Evolutionary conservation across 2,113 vertebrate genomes (phyloP), one percentile per base, ranked within the genome.

Genomic region (Larimichthys polyactis): DNA sequence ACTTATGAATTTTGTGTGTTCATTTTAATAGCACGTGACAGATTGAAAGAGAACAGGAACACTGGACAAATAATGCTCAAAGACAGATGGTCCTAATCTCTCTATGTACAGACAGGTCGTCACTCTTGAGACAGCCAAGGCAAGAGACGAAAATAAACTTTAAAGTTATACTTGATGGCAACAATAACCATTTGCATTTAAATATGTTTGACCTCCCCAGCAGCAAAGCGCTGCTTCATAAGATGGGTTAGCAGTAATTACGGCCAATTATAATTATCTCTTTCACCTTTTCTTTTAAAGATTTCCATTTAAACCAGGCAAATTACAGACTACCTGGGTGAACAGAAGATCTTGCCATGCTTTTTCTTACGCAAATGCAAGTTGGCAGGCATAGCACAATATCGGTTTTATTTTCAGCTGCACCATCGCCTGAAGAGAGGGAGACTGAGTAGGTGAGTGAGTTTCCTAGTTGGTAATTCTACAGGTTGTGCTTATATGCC

Each of bases 131-230:
- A 71, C 60, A 68, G 76, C 73, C 40, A 20, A 75, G 75, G 79
- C 74, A 60, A 87, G 78, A 88, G 71, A 78, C 22, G 52, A 85
- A 90, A 87, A 89, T 85, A 85, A 74, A 91, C 36, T 71, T 66
- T 49, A 89, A 88, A 89, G 72, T 87, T 76, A 75, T 52, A 79
- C 76, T 85, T 67, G 81, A 72, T 66, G 70, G 67, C 81, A 70
- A 60, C 19, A 14, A 4, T 32, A 1, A 10, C 54, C 63, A 94
- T 94, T 93, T 94, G 92, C 90, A 94, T 94, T 94, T 95, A 93
- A 94, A 94, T 91, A 71, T 82, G 60, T 88, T 87, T 91, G 93
- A 94, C 93, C 92, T 89, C 68, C 62, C 67, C 68, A 36, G 67
- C 52, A 78, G 83, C 72, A 9, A 84, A 57, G 78, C 55, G 71